Base-by-base conservation (phyloP, 64 coral and sea anemone species). In the Acropora tenuis region DNA sequence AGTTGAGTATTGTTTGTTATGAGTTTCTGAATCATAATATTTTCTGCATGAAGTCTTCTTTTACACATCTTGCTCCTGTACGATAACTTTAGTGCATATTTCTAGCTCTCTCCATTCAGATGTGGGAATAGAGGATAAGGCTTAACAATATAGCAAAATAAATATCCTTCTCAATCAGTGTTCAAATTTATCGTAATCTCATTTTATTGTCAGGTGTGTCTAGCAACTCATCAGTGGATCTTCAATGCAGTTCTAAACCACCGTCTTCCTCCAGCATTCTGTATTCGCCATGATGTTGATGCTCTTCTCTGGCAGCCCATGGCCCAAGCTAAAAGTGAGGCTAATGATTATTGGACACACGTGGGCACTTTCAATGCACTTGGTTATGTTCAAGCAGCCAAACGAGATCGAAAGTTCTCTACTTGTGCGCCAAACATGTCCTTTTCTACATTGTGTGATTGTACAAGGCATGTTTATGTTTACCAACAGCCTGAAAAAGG, bases 271-370 rank as follows among this genome's bases (percentile, higher is more conserved):
- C 97, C 97, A 43, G 91, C 92, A 4, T 99, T 99, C 74, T 99
- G 94, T 67, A 78, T 99, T 49, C 91, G 97, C 1, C 97, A 99
- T 89, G 97, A 99, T 89, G 97, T 99, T 91, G 97, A 99, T 94
- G 97, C 94, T 42, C 89, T 99, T 71, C 50, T 99, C 41, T 99
- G 97, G 97, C 91, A 96, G 79, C 97, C 97, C 73, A 92, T 55
- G 50, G 78, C 93, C 16, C 79, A 87, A 41, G 48, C 88, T 4
- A 86, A 88, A 11, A 76, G 78, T 17, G 74, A 80, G 8, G 84
- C 82, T 20, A 93, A 30, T 30, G 30, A 30, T 30, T 30, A 87
- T 82, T 99, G 97, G 97, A 89, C 79, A 18, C 97, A 99, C 47
- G 93, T 94, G 58, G 97, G 94, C 46, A 99, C 97, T 48, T 96